phyloP scores from a whole-genome alignment of 2,888 invertebrate species.

The Volucella inflata region DNA sequence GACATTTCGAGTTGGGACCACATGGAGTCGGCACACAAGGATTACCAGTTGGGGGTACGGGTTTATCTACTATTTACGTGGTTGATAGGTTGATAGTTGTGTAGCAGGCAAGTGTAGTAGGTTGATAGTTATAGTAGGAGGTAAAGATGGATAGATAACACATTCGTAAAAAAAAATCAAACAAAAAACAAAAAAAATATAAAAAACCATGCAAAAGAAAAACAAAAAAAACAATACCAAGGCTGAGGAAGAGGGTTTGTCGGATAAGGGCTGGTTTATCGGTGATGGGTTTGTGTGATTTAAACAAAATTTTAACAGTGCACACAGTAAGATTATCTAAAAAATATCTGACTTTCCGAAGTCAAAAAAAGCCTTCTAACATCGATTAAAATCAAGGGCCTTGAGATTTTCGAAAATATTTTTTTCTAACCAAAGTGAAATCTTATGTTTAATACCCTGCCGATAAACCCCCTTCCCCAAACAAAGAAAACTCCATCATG shows the following conservation, averaged over 20 bases:
- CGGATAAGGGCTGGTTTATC: slow-evolving; percentile 15
- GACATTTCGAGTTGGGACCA: slow-evolving; percentile 92
- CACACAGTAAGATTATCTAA: background rate
- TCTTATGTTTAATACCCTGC: background rate
- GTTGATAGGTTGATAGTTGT: slow-evolving; percentile 66
- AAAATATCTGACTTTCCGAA: slow-evolving; percentile 5
- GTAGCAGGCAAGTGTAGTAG: slow-evolving; percentile 63
- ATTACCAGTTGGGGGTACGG: slow-evolving; percentile 86
- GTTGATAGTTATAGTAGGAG: slow-evolving; percentile 74
- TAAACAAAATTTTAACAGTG: background rate
- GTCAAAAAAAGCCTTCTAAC: background rate
- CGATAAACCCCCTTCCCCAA: slow-evolving; percentile 53
- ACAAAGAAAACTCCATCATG: slow-evolving; percentile 76
- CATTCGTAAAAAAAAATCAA: slow-evolving; percentile 75
- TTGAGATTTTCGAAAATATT: background rate
- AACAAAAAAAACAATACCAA: slow-evolving; percentile 35
- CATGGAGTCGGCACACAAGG: slow-evolving; percentile 94
- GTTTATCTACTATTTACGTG: slow-evolving; percentile 82
- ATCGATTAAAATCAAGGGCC: slow-evolving; percentile 1
- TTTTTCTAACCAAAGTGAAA: too few relatives aligned
- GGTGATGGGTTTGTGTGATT: background rate
- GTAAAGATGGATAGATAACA: slow-evolving; percentile 75
- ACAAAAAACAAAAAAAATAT: slow-evolving; percentile 77
- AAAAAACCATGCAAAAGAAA: slow-evolving; percentile 79
- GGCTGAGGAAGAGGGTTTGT: slow-evolving; percentile 50